Evolutionary conservation across 2,113 vertebrate genomes (phyloP).

Genomic region (Dromas ardeola): DNA sequence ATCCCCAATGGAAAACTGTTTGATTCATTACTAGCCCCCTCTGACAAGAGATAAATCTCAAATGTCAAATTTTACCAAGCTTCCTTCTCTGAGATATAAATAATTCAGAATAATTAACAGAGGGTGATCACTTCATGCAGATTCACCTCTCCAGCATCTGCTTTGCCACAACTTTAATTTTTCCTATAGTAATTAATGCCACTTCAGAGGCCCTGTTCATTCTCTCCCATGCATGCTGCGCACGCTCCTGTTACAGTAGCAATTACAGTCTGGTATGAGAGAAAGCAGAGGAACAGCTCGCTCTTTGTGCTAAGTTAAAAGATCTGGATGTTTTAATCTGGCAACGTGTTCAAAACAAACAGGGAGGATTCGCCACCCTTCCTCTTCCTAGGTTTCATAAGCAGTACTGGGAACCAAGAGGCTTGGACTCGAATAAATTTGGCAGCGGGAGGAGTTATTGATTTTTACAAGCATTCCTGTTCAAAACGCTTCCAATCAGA

Average conservation of each 20-base stretch:
- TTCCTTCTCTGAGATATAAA: not conserved
- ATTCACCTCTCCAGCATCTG: not conserved
- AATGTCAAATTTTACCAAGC: not conserved
- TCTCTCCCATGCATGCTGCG: not conserved
- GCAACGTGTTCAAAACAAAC: not conserved
- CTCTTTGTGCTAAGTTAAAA: not conserved
- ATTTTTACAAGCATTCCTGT: not conserved
- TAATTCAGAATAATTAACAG: constrained; percentile 17
- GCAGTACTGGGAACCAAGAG: not conserved
- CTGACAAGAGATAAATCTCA: not conserved
- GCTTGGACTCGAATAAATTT: not conserved
- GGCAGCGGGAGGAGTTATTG: not conserved
- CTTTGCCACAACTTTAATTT: constrained; percentile 1
- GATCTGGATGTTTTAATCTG: not conserved
- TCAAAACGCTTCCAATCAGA: not conserved
- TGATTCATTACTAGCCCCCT: not conserved
- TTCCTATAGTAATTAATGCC: not conserved
- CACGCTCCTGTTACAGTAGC: not conserved
- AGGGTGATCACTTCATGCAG: not conserved
- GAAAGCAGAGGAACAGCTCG: not conserved
- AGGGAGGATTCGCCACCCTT: not conserved
- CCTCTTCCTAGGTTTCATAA: not conserved
- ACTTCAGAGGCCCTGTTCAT: not conserved
- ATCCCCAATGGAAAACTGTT: not conserved
- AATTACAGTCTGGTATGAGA: not conserved